A percentile compares a stretch with the other conserved stretches of the same genome.
Conservation (phyloP, 2,888 invertebrate species). For the Phyllotreta cruciferae region DNA sequence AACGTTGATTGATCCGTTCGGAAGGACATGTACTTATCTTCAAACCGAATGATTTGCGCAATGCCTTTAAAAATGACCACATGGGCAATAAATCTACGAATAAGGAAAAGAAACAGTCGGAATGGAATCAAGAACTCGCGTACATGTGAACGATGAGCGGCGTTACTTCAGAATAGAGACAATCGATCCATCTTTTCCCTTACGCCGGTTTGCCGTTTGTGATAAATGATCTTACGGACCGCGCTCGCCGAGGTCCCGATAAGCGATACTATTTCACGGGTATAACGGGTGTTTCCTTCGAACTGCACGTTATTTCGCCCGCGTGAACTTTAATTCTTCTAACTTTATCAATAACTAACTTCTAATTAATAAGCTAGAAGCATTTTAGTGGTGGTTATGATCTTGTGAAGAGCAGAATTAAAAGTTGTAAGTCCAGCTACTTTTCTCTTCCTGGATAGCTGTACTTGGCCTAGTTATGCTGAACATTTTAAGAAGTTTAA, state of each 20-base stretch:
- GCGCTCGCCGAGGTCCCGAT: constrained; percentile 37
- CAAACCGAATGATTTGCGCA: constrained; percentile 25
- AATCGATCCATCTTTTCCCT: constrained; percentile 54
- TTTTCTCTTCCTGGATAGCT: too few species aligned
- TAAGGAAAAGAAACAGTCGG: constrained; percentile 39
- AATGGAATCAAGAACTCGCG: constrained; percentile 51
- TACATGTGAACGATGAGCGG: constrained; percentile 53
- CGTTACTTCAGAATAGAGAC: constrained; percentile 53
- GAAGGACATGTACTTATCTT: constrained; percentile 1
- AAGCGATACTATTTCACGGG: constrained; percentile 36
- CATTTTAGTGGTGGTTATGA: too few species aligned
- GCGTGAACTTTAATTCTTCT: too few species aligned
- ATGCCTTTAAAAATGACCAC: constrained; percentile 42
- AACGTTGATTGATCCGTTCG: background rate
- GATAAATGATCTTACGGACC: constrained; percentile 55
- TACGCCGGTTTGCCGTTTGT: constrained; percentile 48
- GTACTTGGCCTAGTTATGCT: too few species aligned
- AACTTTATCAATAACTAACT: too few species aligned
- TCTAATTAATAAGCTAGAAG: too few species aligned
- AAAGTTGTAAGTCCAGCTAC: too few species aligned
- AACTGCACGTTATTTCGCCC: background rate
- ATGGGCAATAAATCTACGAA: constrained; percentile 44
- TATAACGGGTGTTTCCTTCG: background rate
- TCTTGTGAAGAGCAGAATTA: too few species aligned
- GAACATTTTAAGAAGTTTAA: too few species aligned